Evolutionary conservation across 2,888 invertebrate genomes (phyloP).

Genomic region (Drosophila heteroneura): DNA sequence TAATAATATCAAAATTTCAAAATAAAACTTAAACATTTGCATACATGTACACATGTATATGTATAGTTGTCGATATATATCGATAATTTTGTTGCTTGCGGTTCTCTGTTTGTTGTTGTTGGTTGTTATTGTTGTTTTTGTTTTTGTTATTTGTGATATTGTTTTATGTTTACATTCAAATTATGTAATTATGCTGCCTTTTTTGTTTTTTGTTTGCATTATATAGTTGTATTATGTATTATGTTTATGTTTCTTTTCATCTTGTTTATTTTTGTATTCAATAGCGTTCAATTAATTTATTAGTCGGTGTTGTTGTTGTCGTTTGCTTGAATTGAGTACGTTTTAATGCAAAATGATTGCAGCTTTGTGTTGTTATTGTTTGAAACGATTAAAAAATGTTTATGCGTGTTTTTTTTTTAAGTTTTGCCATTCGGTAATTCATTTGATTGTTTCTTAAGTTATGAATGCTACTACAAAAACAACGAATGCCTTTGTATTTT

Average conservation of each 20-base stretch:
- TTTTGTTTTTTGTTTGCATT: slow-evolving; percentile 4
- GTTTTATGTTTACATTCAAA: slow-evolving; percentile 52
- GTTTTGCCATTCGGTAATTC: slow-evolving; percentile 13
- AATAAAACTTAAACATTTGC: slow-evolving; percentile 58
- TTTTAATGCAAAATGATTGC: slow-evolving; percentile 52
- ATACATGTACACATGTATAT: slow-evolving; percentile 21
- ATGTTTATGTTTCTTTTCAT: slow-evolving; percentile 7
- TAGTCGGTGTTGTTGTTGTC: slow-evolving; percentile 29
- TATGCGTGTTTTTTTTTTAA: slow-evolving; percentile 11
- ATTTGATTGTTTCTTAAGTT: slow-evolving; percentile 28
- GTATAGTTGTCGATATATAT: slow-evolving; percentile 13
- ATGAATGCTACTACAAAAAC: slow-evolving; percentile 43
- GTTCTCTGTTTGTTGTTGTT: slow-evolving; percentile 13
- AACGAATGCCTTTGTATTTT: slow-evolving; percentile 18
- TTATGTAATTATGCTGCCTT: slow-evolving; percentile 48
- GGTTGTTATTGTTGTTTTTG: slow-evolving; percentile 10
- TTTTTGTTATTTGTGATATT: slow-evolving; percentile 19
- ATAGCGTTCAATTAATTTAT: slow-evolving; percentile 51
- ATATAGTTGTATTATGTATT: slow-evolving; percentile 13
- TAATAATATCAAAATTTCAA: slow-evolving; percentile 64
- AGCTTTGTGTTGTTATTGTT: slow-evolving; percentile 38
- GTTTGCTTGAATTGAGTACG: slow-evolving; percentile 41
- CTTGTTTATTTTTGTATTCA: slow-evolving; percentile 36
- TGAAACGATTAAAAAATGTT: slow-evolving; percentile 58
- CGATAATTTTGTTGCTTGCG: slow-evolving; percentile 42